Evolutionary conservation across 2,888 invertebrate species (phyloP).

Genomic region (Drosophila anomelani): DNA sequence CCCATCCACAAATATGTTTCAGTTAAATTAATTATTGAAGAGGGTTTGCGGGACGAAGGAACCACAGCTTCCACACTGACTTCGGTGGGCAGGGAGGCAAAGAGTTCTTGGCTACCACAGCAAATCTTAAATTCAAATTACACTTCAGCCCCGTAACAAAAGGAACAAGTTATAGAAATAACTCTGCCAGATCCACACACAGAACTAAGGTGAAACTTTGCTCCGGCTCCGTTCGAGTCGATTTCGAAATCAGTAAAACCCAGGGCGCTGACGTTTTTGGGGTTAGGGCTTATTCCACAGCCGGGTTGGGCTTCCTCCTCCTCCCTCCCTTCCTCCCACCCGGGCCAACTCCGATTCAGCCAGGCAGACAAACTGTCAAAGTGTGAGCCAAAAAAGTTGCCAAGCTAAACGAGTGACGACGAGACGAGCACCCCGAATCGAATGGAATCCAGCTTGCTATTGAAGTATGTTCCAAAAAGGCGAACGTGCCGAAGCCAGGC

Average conservation of each 20-base stretch:
- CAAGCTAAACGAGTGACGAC: slow-evolving; percentile 74
- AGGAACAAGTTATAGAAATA: slow-evolving; percentile 75
- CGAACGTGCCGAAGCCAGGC: slow-evolving; percentile 61
- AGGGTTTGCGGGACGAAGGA: slow-evolving; percentile 15
- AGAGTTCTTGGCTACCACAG: slow-evolving; percentile 60
- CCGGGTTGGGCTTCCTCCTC: background rate
- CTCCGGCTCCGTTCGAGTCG: slow-evolving; percentile 66
- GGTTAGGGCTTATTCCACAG: slow-evolving; percentile 37
- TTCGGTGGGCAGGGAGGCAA: background rate
- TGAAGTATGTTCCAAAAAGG: slow-evolving; percentile 81
- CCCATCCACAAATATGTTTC: slow-evolving; percentile 61
- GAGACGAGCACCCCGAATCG: slow-evolving; percentile 63
- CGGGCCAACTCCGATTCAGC: slow-evolving; percentile 27
- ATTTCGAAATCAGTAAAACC: slow-evolving; percentile 77
- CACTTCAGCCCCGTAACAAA: slow-evolving; percentile 72
- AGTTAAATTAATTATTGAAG: slow-evolving; percentile 76
- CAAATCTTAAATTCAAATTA: slow-evolving; percentile 81
- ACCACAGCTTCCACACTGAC: slow-evolving; percentile 33
- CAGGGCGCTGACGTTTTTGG: slow-evolving; percentile 63
- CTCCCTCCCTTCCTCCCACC: background rate
- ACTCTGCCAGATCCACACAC: slow-evolving; percentile 48
- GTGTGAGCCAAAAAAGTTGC: slow-evolving; percentile 77
- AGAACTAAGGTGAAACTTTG: slow-evolving; percentile 51
- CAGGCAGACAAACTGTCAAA: slow-evolving; percentile 78
- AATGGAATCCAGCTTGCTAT: slow-evolving; percentile 80